These are phyloP conservation scores for Thamnophis sirtalis DNA, from an alignment of 2,113 vertebrate genomes.

Conservation along the genomic window DNA sequence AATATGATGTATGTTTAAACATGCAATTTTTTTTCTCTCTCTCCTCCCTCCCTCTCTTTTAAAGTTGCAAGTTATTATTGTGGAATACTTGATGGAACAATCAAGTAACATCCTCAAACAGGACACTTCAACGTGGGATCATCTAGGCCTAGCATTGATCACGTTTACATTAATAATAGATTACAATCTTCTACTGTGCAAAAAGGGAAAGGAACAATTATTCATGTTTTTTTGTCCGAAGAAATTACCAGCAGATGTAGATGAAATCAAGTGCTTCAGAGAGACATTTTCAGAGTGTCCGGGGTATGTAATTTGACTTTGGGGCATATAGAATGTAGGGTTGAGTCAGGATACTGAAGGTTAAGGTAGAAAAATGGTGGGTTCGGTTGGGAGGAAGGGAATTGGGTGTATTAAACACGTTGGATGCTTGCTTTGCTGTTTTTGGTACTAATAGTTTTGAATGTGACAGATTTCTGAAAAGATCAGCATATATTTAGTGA, in stretches of 20 bases:
- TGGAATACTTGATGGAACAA: neutral
- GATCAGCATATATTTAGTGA: neutral
- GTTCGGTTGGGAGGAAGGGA: neutral
- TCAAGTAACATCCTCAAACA: neutral
- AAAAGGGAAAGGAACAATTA: fast-evolving
- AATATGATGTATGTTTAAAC: neutral
- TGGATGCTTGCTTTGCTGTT: neutral
- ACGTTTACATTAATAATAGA: fast-evolving
- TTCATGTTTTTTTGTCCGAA: slow-evolving; percentile 57
- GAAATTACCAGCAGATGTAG: fast-evolving
- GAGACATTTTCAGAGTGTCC: fast-evolving
- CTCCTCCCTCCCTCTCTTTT: neutral
- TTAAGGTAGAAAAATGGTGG: neutral
- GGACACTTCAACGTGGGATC: neutral
- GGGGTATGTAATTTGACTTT: neutral
- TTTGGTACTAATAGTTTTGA: neutral
- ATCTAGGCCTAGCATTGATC: slow-evolving; percentile 58
- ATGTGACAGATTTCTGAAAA: neutral
- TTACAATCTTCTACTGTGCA: fast-evolving
- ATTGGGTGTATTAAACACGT: neutral
- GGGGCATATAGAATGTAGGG: neutral
- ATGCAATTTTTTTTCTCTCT: neutral
- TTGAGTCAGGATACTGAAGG: neutral
- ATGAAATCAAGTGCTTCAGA: neutral
- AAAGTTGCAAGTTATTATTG: slow-evolving; percentile 24